Percentiles rank a stretch among this genome's conserved stretches.
Evolutionary conservation across 2,797 vertebrate species (phyloP).

Genomic region (Labeo calbasu): DNA sequence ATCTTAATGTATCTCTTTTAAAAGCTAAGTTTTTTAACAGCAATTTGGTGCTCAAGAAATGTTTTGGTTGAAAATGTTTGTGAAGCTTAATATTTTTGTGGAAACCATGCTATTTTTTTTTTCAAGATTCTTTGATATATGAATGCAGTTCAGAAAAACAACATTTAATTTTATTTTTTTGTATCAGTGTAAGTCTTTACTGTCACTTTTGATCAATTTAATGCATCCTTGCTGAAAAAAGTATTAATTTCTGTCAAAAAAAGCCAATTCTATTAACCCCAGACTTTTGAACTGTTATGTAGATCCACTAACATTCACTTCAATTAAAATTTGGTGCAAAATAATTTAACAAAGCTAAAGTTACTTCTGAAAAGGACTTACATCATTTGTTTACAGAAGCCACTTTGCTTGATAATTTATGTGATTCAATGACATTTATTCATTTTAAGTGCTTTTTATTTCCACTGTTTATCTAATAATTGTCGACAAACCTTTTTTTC

Average conservation of each 20-base stretch:
- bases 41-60: background rate
- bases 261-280: background rate
- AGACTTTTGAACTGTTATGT: background rate
- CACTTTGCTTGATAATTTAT: background rate
- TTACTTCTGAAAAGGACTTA: background rate
- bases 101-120: background rate
- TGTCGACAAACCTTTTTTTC: background rate
- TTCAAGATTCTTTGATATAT: background rate
- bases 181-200: background rate
- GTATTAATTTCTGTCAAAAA: background rate
- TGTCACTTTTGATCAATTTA: background rate
- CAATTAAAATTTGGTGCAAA: background rate
- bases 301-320: background rate
- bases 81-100: background rate
- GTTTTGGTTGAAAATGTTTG: background rate
- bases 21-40: background rate
- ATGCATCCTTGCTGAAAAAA: background rate
- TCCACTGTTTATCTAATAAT: background rate
- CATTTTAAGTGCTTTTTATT: background rate
- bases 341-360: background rate
- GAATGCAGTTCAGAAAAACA: background rate
- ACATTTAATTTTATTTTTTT: background rate
- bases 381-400: background rate
- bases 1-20: background rate
- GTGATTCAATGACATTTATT: conserved; percentile 6